Conservation (phyloP, 2,797 vertebrate species). For the Acrossocheilus wenchowensis region DNA sequence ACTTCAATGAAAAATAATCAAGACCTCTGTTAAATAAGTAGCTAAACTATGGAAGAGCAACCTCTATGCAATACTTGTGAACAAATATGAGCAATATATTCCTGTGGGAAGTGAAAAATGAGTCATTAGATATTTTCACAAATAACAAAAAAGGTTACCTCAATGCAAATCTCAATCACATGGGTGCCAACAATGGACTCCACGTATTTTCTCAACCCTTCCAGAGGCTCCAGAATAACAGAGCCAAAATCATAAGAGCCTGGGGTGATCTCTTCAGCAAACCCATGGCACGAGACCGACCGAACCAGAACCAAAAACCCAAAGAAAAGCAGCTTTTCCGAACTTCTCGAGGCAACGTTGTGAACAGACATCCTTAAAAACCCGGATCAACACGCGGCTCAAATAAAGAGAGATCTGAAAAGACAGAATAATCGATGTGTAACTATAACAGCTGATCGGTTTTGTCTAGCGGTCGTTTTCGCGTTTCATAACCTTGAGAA, state of each 20-base stretch:
- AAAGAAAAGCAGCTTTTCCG: slow-evolving; percentile 54
- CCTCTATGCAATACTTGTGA: too few relatives aligned
- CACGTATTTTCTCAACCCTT: slow-evolving; percentile 68
- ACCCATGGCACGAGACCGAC: slow-evolving; percentile 55
- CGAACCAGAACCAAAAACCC: slow-evolving; percentile 46
- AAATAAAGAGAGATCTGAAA: slow-evolving; percentile 32
- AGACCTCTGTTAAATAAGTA: background rate
- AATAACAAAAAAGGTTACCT: slow-evolving; percentile 65
- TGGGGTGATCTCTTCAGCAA: slow-evolving; percentile 33
- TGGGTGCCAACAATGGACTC: slow-evolving; percentile 75
- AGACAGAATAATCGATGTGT: background rate
- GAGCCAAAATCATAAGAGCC: slow-evolving; percentile 63
- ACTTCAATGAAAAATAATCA: background rate
- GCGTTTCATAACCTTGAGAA: background rate
- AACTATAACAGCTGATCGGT: background rate
- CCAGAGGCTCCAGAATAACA: slow-evolving; percentile 66
- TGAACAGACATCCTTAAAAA: slow-evolving; percentile 29
- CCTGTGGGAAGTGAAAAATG: background rate
- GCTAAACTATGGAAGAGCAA: background rate
- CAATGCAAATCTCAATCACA: slow-evolving; percentile 68
- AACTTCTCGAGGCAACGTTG: slow-evolving; percentile 47
- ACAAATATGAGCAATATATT: background rate
- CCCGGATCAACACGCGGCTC: background rate
- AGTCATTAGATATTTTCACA: background rate
- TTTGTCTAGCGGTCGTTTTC: background rate